These are phyloP conservation scores for Crossaster papposus DNA, from an alignment of 53 echinoderm and acorn worm genomes.

Conservation along the genomic window DNA sequence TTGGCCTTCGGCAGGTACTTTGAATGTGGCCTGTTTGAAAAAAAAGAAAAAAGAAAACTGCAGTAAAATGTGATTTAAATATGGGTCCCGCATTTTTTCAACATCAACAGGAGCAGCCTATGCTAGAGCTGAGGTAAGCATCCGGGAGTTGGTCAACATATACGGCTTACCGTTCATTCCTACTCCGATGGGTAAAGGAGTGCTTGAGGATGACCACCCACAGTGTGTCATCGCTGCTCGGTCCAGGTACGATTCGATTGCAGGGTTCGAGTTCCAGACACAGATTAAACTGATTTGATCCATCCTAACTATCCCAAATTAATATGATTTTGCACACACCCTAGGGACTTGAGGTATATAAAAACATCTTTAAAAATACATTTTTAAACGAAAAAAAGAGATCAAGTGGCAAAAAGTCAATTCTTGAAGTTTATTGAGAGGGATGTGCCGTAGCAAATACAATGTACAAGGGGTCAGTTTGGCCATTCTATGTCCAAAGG, in stretches of 20 bases:
- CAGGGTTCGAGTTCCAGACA: background rate
- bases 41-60: background rate
- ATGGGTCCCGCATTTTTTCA: background rate
- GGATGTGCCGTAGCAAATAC: no score
- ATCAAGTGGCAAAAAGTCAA: no score
- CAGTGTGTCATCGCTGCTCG: slow-evolving; percentile 92
- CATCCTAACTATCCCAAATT: no score
- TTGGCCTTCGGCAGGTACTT: no score
- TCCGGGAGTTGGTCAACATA: slow-evolving; percentile 70
- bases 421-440: no score
- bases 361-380: no score
- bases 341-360: no score
- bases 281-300: background rate
- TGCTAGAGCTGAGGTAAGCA: slow-evolving; percentile 76
- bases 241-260: slow-evolving; percentile 75
- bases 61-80: background rate
- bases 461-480: no score
- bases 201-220: slow-evolving; percentile 87
- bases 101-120: slow-evolving; percentile 81
- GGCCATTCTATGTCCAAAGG: no score
- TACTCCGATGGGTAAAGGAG: slow-evolving; percentile 98
- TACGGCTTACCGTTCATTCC: slow-evolving; percentile 89
- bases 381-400: no score
- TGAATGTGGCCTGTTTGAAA: no score
- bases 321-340: no score